Base-by-base conservation (phyloP, 2,797 vertebrate genomes). In the Smutsia gigantea region DNA sequence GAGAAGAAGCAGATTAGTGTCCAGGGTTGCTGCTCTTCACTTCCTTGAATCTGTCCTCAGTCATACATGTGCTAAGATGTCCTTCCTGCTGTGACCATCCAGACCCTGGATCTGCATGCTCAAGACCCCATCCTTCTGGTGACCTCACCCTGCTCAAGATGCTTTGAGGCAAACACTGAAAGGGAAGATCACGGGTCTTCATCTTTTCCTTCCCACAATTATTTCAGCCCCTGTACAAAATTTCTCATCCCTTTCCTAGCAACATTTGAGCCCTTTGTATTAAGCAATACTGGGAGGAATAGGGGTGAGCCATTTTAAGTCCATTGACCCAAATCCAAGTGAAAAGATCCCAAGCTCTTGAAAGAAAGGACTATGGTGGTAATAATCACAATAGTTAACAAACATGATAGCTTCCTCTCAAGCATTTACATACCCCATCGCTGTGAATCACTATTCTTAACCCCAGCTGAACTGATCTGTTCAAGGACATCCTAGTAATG, bases 341-440 rank as follows among this genome's bases (percentile, higher is more conserved):
- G 59, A 92, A 94, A 90, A 92, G 29, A 69, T 34, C 77, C 46
- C 39, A 59, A 31, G 34, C 64, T 68, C 90, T 95, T 96, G 51
- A 84, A 92, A 68, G 66, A 87, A 85, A 4, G 21, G 57, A 21
- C 53, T 34, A 7, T 77, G 19, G 31, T 71, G 25, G 42, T 57
- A 79, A 63, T 46, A 77, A 90, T 59, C 55, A 18, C 25, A 66
- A 6, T 31, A 49, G 23, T 63, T 83, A 89, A 18, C 29, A 88
- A 53, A 68, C 27, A 61, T 11, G 82, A 18, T 9, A 4, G 61
- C 31, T 57, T 85, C 57, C 51, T 81, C n/a, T 82, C 83, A 11
- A 51, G 55, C 29, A 6, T n/a, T 46, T 46, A 23, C 27, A 49
- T 57, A 37, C 0, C 13, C 5, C 27, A 27, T 66, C 19, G 57